Evolutionary conservation across 2,888 invertebrate genomes (phyloP), one percentile per base, ranked within the genome.

Genomic region (Drosophila pseudotakahashii): DNA sequence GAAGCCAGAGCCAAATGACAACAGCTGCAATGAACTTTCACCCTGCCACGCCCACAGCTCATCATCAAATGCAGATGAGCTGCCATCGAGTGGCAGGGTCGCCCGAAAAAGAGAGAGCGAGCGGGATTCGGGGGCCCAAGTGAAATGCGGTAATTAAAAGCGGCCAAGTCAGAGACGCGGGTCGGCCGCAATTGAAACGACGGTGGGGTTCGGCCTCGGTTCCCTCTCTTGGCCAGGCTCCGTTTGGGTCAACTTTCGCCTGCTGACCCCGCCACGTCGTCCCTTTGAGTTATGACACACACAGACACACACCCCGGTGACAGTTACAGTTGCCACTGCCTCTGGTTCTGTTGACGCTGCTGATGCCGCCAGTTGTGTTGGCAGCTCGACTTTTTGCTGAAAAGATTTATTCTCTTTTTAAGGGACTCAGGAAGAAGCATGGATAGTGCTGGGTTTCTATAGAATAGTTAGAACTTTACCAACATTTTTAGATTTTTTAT

Each of bases 131-230:
- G 30, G 45, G 26, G n/a, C 73, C 64, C 39, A 51, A 51, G 71
- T 50, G 73, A 73, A 76, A 77, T 64, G 68, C 66, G 61, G 78
- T 88, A 86, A 86, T 88, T 87, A 86, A 81, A 86, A 87, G 62
- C 80, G 84, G 52, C 76, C 76, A 72, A 78, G 75, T 70, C 74
- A 45, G 69, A 73, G 63, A 45, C 71, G 76, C 76, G 74, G 66
- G 64, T 60, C 61, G 51, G 23, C 57, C 50, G 51, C 66, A 79
- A 71, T 73, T 73, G 69, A 74, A 76, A 77, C 62, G 73, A 72
- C 69, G 69, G 58, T 3, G 44, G 57, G 57, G 39, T 53, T 13
- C 41, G 1, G 30, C 30, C 30, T 7, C 5, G 11, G 54, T 23
- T 19, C 54, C 36, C 44, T 55, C 73, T 72, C 47, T 69, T 59